Percentiles rank a stretch among this genome's conserved stretches.
Conservation (phyloP, 2,113 vertebrate genomes). For the Aphelocoma coerulescens region DNA sequence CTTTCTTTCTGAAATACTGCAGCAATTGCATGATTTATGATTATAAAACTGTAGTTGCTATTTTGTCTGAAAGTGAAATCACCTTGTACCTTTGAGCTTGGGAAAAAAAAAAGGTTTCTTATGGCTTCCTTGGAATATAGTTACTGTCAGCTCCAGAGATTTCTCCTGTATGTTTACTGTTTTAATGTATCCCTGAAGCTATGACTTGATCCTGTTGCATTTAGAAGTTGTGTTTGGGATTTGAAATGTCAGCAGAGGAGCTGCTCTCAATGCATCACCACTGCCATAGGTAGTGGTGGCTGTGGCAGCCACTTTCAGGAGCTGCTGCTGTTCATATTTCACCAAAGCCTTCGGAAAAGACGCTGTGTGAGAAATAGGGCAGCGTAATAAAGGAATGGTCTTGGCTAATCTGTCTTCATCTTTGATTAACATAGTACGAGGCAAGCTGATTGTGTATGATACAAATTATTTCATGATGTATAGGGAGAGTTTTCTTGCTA, state of each 20-base stretch:
- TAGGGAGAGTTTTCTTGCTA: neutral
- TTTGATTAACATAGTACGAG: neutral
- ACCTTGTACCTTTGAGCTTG: neutral
- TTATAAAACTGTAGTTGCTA: neutral
- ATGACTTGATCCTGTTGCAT: neutral
- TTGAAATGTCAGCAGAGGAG: neutral
- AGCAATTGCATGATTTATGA: conserved; percentile 7
- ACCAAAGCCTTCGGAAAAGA: neutral
- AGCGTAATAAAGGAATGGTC: neutral
- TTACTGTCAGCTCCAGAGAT: neutral
- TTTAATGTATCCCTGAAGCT: conserved; percentile 24
- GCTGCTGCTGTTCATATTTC: conserved; percentile 25
- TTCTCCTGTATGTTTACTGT: neutral
- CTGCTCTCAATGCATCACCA: neutral
- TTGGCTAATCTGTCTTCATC: neutral
- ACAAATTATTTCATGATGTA: neutral
- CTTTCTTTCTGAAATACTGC: neutral
- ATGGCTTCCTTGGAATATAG: neutral
- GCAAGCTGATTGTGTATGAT: neutral
- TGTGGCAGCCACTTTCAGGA: neutral
- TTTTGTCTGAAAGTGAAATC: conserved; percentile 26
- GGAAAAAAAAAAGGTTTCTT: neutral
- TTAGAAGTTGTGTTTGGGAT: neutral
- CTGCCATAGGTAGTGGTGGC: neutral
- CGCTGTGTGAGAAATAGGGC: neutral